Evolutionary conservation across 1,140 invertebrate genomes (phyloP), one percentile per base, ranked within the genome.

Genomic region (Teleopsis dalmanni): DNA sequence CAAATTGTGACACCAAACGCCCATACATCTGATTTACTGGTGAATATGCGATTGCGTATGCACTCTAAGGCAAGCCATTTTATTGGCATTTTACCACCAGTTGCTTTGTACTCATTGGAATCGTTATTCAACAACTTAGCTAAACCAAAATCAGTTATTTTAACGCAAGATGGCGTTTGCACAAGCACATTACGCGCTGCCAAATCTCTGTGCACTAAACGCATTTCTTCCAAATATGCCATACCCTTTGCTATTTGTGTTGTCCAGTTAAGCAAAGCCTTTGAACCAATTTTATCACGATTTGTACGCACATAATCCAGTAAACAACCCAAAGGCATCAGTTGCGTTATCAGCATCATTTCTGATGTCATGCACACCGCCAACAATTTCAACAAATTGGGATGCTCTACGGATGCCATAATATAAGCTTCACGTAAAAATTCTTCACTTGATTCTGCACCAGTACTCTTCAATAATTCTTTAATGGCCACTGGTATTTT

Each of bases 401-500:
- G 88, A 76, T 99, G 94, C 52, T 96, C 91, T 1, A 99, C 92
- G 50, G 85, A 93, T 0, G 93, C 92, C 96, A 99, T 99, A 47
- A 98, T 95, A 55, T 95, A 95, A 1, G 95, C 96, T 72, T 99
- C 96, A 54, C 95, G 92, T 13, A 98, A 74, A 60, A 98, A 93
- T 65, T 97, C 93, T 71, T 95, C 95, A 55, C 89, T 95, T 0
- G 88, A 88, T 65, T 91, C 94, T 3, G 88, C 84, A 18, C 88
- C 89, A 0, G 87, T 89, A 19, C 87, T 85, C 68, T 95, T 93
- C 47, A 91, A 81, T 2, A 98, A 71, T 13, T 97, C 92, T 75
- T 99, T 99, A 45, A 98, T 98, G 7, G 96, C 95, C 0, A 99
- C 95, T 1, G 95, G 95, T 50, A 98, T 95, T 74, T 96, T 97